Evolutionary conservation across 2,113 vertebrate species (phyloP), one percentile per base, ranked within the genome.

Genomic region (Pangasianodon hypophthalmus): DNA sequence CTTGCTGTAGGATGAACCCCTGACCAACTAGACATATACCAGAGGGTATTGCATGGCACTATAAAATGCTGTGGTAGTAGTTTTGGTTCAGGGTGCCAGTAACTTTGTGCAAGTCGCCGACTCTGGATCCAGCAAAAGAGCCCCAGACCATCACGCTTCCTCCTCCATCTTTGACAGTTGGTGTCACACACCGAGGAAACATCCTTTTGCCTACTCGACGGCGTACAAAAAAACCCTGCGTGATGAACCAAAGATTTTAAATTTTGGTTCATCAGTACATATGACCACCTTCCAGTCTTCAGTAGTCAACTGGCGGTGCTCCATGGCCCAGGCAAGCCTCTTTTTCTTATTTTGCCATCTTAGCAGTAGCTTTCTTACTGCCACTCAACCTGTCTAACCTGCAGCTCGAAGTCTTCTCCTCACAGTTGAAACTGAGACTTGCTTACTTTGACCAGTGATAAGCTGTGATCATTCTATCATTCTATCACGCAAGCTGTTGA

Each of bases 1-100:
- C 13, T 71, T 73, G 24, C 50, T 73, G 79, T 84, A 69, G 62
- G 60, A 84, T 73, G 62, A 88, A 24, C 24, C 50, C 32, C 32
- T 58, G 64, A 81, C 46, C 46, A 48, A 48, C 46, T 48, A 48
- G 87, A 50, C 14, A 29, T 48, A 48, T 26, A 81, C 56, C 58
- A 88, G 75, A 50, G 18, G 87, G 87, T 21, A 67, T 64, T 52
- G 75, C 87, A 62, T 81, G 56, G 29, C 19, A 11, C 75, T 80
- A n/a, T 29, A 87, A 77, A 87, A 71, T 86, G 60, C 64, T 69
- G 85, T 52, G 85, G 2, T 86, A 73, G 85, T 32, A 18, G 26
- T 86, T 86, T 86, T 69, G 64, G 85, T n/a, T n/a, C n/a, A n/a
- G n/a, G n/a, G n/a, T n/a, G n/a, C n/a, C n/a, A n/a, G n/a, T n/a